Conservation (phyloP, 2,797 vertebrate genomes). For the Garrulus glandarius region DNA sequence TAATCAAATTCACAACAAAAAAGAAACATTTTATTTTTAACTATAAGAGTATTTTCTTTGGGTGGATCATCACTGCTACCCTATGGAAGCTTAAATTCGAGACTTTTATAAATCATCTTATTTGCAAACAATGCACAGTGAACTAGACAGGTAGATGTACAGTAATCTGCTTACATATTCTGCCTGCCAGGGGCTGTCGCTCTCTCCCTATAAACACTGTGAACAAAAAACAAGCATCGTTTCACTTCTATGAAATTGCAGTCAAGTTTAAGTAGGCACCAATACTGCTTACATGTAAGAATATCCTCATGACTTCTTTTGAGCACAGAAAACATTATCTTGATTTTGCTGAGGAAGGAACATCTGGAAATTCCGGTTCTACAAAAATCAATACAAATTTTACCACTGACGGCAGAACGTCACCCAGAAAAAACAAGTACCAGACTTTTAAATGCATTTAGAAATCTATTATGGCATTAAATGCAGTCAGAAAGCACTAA, state of each 20-base stretch:
- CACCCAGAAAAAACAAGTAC: background rate
- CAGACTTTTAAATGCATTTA: background rate
- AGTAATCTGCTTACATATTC: background rate
- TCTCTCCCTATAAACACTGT: background rate
- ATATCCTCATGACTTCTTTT: background rate
- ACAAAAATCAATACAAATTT: conserved; percentile 16
- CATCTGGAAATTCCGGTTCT: background rate
- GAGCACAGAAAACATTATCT: background rate
- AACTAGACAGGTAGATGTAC: background rate
- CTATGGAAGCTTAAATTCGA: background rate
- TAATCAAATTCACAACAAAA: background rate
- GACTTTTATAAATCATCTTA: background rate
- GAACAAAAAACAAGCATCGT: background rate
- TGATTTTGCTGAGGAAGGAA: background rate
- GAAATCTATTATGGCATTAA: background rate
- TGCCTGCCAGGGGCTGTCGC: background rate
- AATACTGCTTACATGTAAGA: background rate
- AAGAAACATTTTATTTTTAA: background rate
- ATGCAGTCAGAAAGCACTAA: conserved; percentile 6
- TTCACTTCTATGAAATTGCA: background rate
- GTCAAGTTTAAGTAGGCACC: background rate
- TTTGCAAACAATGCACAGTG: background rate
- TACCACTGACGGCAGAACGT: background rate
- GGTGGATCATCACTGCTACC: background rate
- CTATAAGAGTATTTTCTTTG: background rate